These are phyloP conservation scores for Riptortus pedestris DNA, from an alignment of 1,140 invertebrate species.

Conservation along the genomic window DNA sequence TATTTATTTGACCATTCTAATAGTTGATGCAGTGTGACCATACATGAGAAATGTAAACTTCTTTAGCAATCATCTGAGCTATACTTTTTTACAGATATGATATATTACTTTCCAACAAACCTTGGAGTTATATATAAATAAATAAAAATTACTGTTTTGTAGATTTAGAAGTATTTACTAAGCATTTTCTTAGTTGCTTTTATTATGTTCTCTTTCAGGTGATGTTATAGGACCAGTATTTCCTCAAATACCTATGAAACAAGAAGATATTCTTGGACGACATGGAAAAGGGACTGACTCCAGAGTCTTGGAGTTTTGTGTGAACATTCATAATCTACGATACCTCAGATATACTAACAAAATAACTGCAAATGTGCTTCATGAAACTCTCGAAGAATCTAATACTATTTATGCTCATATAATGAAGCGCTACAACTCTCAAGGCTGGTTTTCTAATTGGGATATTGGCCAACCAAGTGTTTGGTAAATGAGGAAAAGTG, in stretches of 20 bases:
- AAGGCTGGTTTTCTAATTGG: constrained; percentile 42
- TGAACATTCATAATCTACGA: constrained; percentile 46
- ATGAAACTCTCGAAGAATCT: constrained; percentile 38
- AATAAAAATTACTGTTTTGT: too few species aligned
- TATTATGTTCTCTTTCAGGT: constrained; percentile 36
- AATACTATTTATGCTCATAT: constrained; percentile 40
- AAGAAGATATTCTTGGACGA: constrained; percentile 33
- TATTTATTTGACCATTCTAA: too few species aligned
- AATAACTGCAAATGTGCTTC: constrained; percentile 36
- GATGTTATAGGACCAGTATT: constrained; percentile 47
- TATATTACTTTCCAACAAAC: too few species aligned
- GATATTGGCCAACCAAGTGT: constrained; percentile 38
- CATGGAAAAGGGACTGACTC: constrained; percentile 40
- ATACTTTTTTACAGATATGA: too few species aligned
- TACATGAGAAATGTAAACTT: too few species aligned
- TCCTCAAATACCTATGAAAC: constrained; percentile 32
- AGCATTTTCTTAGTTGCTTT: not conserved
- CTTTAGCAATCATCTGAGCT: too few species aligned
- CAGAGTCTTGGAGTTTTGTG: constrained; percentile 48
- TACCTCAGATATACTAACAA: constrained; percentile 50
- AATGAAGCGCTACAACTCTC: constrained; percentile 38
- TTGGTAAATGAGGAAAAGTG: too few species aligned
- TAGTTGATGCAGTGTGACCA: too few species aligned
- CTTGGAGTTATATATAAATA: too few species aligned
- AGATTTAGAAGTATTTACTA: not conserved